Evolutionary conservation across 2,888 invertebrate genomes (phyloP), one percentile per base, ranked within the genome.

Genomic region (Eumerus sabulonum): DNA sequence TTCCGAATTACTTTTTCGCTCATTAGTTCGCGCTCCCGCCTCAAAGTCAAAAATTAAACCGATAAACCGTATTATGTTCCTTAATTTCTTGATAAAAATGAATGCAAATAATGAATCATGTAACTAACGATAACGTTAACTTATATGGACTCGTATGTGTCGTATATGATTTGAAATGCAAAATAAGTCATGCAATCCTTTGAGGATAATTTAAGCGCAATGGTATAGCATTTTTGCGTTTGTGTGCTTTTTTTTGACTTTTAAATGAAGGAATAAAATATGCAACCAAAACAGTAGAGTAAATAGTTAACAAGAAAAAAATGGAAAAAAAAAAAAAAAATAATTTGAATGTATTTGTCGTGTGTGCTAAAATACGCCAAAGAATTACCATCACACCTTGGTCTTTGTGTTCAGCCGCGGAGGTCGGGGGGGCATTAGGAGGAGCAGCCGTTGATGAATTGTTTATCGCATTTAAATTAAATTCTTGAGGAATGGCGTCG

Each of bases 331-430:
- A 50, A 40, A 67, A 47, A 50, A 40, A 79, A 60, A 38, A 66
- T 35, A 36, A 50, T 45, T 72, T 35, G 35, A 50, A 48, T 68
- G 62, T 57, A 54, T 67, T 77, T 73, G 53, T 68, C 48, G 45
- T 64, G 74, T 63, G 68, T 60, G 72, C 63, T 67, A 76, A 82
- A 82, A 64, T 72, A 82, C 77, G 82, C 81, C 81, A 82, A 84
- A 84, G 84, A 85, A 86, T 90, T 90, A 90, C 90, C 90, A 86
- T 88, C 86, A 86, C 88, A 88, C 87, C 88, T 88, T 87, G 87
- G 85, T 88, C 90, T 86, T 86, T 86, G 90, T 88, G 86, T 88
- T 88, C 86, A 89, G 87, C 84, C 88, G 87, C 84, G 87, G 88
- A 84, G 86, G 86, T 70, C 82, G 82, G 72, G 79, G 82, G 74